Conservation (phyloP, 2,113 vertebrate species). For the Cariama cristata region DNA sequence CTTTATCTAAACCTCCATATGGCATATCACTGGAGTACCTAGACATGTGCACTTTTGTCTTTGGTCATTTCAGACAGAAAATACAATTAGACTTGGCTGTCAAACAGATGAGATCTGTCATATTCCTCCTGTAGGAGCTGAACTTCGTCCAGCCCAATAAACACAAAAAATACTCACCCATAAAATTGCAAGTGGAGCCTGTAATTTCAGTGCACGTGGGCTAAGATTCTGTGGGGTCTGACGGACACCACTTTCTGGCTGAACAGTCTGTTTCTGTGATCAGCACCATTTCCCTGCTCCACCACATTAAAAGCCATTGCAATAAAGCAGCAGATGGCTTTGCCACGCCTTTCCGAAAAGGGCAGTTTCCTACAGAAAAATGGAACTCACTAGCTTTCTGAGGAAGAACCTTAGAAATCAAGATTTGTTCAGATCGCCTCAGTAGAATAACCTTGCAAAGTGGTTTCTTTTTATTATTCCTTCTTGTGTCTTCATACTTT, state of each 20-base stretch:
- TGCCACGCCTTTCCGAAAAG: slow-evolving; percentile 44
- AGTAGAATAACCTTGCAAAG: neutral
- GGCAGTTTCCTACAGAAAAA: slow-evolving; percentile 36
- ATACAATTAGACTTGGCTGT: slow-evolving; percentile 77
- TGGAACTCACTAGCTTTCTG: neutral
- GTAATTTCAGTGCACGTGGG: neutral
- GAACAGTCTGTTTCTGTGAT: slow-evolving; percentile 63
- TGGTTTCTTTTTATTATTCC: neutral
- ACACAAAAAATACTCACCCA: slow-evolving; percentile 52
- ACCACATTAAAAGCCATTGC: neutral
- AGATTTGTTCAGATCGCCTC: neutral
- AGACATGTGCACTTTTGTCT: slow-evolving; percentile 64
- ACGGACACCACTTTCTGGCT: slow-evolving; percentile 33
- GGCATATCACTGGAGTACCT: slow-evolving; percentile 43
- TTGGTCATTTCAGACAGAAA: slow-evolving; percentile 69
- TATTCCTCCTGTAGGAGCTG: slow-evolving; percentile 62
- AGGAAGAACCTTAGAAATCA: slow-evolving; percentile 25
- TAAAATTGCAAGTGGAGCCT: slow-evolving; percentile 60
- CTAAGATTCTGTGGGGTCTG: slow-evolving; percentile 59
- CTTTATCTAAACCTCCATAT: slow-evolving; percentile 68
- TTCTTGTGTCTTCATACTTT: slow-evolving; percentile 7
- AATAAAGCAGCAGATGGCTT: slow-evolving; percentile 69
- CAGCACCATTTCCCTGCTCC: slow-evolving; percentile 55
- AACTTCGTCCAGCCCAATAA: slow-evolving; percentile 70
- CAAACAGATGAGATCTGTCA: slow-evolving; percentile 76